Percentiles rank a stretch among this genome's conserved stretches.
phyloP scores from a whole-genome alignment of 2,113 vertebrate genomes.

The Hippocampus barbouri region DNA sequence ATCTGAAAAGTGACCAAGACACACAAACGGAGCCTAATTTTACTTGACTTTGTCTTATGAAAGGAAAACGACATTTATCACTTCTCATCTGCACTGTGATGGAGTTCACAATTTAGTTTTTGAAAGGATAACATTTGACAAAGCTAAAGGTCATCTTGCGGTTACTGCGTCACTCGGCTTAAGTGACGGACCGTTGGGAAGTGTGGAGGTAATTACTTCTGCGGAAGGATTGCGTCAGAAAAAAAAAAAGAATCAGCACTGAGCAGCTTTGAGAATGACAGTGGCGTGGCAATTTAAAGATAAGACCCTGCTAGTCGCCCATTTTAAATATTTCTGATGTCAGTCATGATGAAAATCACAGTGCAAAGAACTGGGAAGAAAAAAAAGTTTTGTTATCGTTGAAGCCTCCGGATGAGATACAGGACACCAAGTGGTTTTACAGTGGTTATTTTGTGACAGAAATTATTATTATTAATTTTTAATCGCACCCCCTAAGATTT shows the following conservation, averaged over 20 bases:
- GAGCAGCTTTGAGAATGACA: neutral
- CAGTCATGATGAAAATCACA: neutral
- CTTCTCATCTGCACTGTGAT: slow-evolving; percentile 33
- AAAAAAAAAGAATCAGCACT: neutral
- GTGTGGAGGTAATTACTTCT: slow-evolving; percentile 29
- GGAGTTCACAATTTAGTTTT: slow-evolving; percentile 61
- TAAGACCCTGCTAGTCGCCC: neutral
- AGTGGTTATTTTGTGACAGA: neutral
- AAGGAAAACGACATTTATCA: slow-evolving; percentile 20
- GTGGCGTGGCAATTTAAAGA: neutral
- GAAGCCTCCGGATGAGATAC: neutral
- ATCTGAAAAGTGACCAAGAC: slow-evolving; percentile 39
- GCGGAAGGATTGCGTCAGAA: slow-evolving; percentile 29
- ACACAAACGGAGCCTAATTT: slow-evolving; percentile 12
- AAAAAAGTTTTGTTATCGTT: neutral
- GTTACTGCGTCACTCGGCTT: slow-evolving; percentile 68
- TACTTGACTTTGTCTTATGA: slow-evolving; percentile 23
- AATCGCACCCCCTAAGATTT: neutral
- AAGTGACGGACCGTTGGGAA: slow-evolving; percentile 52
- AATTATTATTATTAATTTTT: neutral
- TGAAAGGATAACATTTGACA: slow-evolving; percentile 56
- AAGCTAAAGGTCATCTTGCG: slow-evolving; percentile 63
- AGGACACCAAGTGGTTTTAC: neutral
- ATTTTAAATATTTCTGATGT: slow-evolving; percentile 14
- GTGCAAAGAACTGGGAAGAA: neutral